These are phyloP conservation scores for Phenganax stokvisi DNA, from an alignment of 92 coral and sea anemone species.

Conservation along the genomic window DNA sequence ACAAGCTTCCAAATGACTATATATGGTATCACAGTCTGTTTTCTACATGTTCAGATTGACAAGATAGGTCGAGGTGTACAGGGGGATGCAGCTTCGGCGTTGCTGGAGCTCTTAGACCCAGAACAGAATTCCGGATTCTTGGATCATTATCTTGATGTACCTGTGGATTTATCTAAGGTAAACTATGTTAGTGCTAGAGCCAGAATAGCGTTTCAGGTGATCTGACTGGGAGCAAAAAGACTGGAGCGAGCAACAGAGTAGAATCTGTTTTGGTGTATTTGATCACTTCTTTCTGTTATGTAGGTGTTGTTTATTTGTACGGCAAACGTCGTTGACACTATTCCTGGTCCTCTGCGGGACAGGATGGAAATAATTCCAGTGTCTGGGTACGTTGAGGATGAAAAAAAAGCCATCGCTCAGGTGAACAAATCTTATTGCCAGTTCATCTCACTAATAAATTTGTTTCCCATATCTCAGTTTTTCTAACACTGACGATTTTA, in stretches of 20 bases:
- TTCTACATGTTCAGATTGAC: conserved; percentile 58
- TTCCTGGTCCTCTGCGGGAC: conserved; percentile 91
- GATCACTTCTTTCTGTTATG: background rate
- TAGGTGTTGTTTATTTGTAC: conserved; percentile 95
- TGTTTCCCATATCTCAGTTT: too few relatives aligned
- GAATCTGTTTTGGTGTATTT: background rate
- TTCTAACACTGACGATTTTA: too few relatives aligned
- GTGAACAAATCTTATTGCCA: conserved; percentile 31
- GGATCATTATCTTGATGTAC: conserved; percentile 94
- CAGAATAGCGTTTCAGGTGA: too few relatives aligned
- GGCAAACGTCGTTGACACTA: conserved; percentile 89
- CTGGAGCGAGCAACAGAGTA: too few relatives aligned
- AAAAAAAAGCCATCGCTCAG: conserved; percentile 97
- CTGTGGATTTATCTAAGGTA: conserved; percentile 94
- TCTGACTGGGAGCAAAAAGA: too few relatives aligned
- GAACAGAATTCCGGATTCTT: conserved; percentile 95
- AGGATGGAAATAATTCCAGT: conserved; percentile 98
- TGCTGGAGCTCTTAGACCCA: conserved; percentile 87
- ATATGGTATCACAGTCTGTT: background rate
- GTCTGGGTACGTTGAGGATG: conserved; percentile 97
- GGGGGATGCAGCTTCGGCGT: conserved; percentile 96
- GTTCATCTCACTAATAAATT: background rate
- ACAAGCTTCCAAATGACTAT: background rate
- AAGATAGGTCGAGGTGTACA: conserved; percentile 98
- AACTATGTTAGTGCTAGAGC: background rate